Evolutionary conservation across 2,888 invertebrate species (phyloP).

Genomic region (Lymantria monacha): DNA sequence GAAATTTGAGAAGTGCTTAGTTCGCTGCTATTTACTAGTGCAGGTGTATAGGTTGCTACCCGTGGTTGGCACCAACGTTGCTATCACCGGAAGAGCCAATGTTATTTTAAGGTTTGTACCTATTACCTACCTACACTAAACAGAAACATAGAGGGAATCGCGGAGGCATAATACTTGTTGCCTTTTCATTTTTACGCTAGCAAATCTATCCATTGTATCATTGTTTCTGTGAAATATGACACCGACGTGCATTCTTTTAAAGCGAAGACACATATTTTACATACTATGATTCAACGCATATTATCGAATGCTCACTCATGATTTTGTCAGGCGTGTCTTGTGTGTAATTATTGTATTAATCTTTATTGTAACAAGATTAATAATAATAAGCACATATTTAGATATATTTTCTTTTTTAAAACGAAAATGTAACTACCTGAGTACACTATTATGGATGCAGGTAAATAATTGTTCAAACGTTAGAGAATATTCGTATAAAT

Average conservation of each 20-base stretch:
- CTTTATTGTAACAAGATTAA: neutral
- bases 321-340: neutral
- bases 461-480: too few relatives aligned
- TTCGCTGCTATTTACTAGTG: conserved; percentile 22
- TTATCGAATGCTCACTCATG: neutral
- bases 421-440: too few relatives aligned
- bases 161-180: neutral
- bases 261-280: neutral
- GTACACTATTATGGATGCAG: too few relatives aligned
- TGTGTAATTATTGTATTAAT: neutral
- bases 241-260: conserved; percentile 17
- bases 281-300: neutral
- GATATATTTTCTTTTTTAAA: too few relatives aligned
- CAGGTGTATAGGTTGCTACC: conserved; percentile 41
- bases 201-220: conserved; percentile 2
- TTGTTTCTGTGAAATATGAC: conserved; percentile 30
- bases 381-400: too few relatives aligned
- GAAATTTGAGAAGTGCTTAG: conserved; percentile 32
- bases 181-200: conserved; percentile 8
- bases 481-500: too few relatives aligned
- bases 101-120: conserved; percentile 73
- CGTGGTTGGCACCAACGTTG: conserved; percentile 58
- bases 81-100: conserved; percentile 73
- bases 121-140: conserved; percentile 35
- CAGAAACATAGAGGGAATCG: conserved; percentile 26